Evolutionary conservation across 2,113 vertebrate genomes (phyloP).

Genomic region (Tachuris rubrigastra): DNA sequence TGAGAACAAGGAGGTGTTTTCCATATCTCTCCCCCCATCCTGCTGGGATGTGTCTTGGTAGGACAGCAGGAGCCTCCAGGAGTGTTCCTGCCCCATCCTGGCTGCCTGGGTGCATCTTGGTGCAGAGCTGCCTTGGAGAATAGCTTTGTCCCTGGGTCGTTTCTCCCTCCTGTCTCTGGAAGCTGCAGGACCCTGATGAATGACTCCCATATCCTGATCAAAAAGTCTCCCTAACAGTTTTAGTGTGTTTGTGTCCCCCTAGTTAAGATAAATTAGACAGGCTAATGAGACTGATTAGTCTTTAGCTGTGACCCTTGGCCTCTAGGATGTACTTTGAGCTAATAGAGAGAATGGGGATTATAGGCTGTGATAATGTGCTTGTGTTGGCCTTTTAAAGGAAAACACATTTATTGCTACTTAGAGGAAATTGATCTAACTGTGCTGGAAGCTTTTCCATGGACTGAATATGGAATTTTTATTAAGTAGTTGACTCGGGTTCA

Average conservation of each 20-base stretch:
- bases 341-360: slow-evolving; percentile 81
- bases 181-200: slow-evolving; percentile 84
- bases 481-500: slow-evolving; percentile 80
- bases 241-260: slow-evolving; percentile 78
- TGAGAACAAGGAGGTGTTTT: slow-evolving; percentile 5
- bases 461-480: slow-evolving; percentile 96
- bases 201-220: slow-evolving; percentile 77
- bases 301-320: slow-evolving; percentile 81
- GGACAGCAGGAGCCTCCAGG: not conserved
- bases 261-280: slow-evolving; percentile 87
- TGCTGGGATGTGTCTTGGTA: not conserved
- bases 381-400: slow-evolving; percentile 90
- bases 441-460: slow-evolving; percentile 89
- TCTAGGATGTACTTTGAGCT: slow-evolving; percentile 77
- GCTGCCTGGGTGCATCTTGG: not conserved
- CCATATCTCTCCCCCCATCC: not conserved
- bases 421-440: slow-evolving; percentile 99
- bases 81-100: not conserved
- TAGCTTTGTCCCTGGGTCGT: slow-evolving; percentile 57
- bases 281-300: slow-evolving; percentile 88
- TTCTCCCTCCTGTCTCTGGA: slow-evolving; percentile 78
- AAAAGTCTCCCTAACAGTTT: slow-evolving; percentile 77
- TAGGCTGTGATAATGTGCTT: slow-evolving; percentile 84
- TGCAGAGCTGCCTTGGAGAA: slow-evolving; percentile 38
- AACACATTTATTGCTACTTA: slow-evolving; percentile 99